Base-by-base conservation (phyloP, 37 sponge, comb jelly and placozoan genomes). In the Spongilla lacustris region DNA sequence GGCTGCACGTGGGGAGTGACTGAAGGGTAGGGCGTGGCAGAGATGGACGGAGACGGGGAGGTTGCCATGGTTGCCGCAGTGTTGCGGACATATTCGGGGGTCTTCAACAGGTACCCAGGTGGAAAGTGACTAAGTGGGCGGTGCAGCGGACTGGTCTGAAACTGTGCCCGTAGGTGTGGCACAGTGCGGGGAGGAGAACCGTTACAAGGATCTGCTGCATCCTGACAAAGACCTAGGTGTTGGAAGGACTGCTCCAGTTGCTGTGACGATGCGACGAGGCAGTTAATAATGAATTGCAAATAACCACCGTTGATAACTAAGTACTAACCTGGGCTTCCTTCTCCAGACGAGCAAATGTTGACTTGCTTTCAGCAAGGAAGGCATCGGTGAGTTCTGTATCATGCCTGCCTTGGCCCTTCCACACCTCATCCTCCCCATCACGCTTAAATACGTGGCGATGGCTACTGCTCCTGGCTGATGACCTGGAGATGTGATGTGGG, bases 321-420 rank as follows among this genome's bases (percentile, higher is more conserved):
- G 58, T 17, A 14, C 14, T 17, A 19, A 58, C 58, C 58, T 58
- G 58, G n/a, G 88, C 85, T 75, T 92, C 92, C 46, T 82, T 87
- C 38, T 92, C 92, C 69, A 92, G 38, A 11, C 85, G 83, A 31
- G 58, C 76, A 74, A 92, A 80, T 6, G 88, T 74, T 0, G 84
- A 85, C 81, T 77, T 88, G 29, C 81, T 84, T 35, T 92, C 92
- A 9, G 76, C 76, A 22, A 92, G 41, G 28, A 92, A 72, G 25
- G 74, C 58, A 37, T 72, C 77, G 0, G 82, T 75, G n/a, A 78
- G 14, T 32, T 85, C 78, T 26, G 75, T 24, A 13, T 58, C 58
- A 17, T 58, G 58, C 58, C 58, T 17, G 11, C 58, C 58, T 58
- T 58, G 14, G 58, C 19, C 19, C 58, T 58, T 58, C 58, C 58